Percentiles rank a stretch among this genome's conserved stretches.
These are phyloP conservation scores for Leptoclinus maculatus DNA, from an alignment of 2,797 vertebrate genomes.

Conservation along the genomic window DNA sequence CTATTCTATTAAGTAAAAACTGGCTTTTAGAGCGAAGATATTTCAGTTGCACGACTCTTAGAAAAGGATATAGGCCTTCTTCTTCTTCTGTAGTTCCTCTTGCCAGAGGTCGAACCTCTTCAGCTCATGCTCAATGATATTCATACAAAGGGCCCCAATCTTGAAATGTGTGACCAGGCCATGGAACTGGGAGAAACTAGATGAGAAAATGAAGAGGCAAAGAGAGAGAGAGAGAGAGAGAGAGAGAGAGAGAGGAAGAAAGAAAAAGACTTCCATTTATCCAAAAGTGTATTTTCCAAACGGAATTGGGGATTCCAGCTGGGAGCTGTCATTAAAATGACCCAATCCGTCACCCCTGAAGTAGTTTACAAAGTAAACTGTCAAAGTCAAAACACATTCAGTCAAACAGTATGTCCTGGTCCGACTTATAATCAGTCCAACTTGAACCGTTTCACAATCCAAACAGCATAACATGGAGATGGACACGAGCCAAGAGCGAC, in stretches of 20 bases:
- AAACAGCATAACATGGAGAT: constrained; percentile 62
- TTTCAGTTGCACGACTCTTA: not conserved
- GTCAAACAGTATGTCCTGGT: constrained; percentile 62
- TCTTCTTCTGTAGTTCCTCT: constrained; percentile 94
- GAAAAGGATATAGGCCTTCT: constrained; percentile 95
- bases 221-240: too few relatives aligned
- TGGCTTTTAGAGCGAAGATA: not conserved
- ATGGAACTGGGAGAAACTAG: constrained; percentile 94
- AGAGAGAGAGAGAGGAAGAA: not conserved
- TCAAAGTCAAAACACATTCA: constrained; percentile 68
- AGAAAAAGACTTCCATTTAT: constrained; percentile 61
- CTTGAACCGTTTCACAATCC: constrained; percentile 61
- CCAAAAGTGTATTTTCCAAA: constrained; percentile 50
- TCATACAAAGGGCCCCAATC: constrained; percentile 95
- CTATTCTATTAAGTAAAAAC: not conserved
- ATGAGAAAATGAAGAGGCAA: constrained; percentile 48
- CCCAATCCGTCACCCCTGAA: constrained; percentile 61
- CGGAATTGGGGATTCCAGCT: constrained; percentile 52
- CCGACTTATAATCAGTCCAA: constrained; percentile 65
- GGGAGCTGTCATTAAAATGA: constrained; percentile 58
- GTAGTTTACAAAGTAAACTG: constrained; percentile 59
- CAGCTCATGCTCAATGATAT: constrained; percentile 94
- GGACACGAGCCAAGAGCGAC: constrained; percentile 70
- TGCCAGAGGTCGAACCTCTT: constrained; percentile 96
- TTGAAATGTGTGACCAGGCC: constrained; percentile 94